Percentiles rank a stretch among this genome's conserved stretches.
These are phyloP conservation scores for Macropodus opercularis DNA, from an alignment of 2,797 vertebrate genomes.

Conservation along the genomic window DNA sequence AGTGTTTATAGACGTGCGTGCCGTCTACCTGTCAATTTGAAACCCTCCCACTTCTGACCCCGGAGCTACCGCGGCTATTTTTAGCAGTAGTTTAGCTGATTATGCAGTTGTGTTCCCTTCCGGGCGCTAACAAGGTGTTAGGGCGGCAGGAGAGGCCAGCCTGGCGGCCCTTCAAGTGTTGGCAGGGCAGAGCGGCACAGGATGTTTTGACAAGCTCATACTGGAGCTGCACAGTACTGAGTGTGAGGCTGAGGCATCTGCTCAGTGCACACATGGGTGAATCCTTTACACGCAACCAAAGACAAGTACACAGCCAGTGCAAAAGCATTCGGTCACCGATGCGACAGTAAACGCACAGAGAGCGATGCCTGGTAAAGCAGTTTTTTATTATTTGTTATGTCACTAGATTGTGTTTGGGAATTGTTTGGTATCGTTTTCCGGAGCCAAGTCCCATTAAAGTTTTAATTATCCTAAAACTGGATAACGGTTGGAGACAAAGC, in stretches of 20 bases:
- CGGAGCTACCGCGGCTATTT: constrained; percentile 53
- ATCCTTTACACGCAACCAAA: constrained; percentile 15
- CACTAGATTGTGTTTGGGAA: constrained; percentile 35
- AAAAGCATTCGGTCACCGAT: constrained; percentile 9
- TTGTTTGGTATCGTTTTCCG: constrained; percentile 29
- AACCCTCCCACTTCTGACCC: constrained; percentile 40
- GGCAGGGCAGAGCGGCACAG: constrained; percentile 40
- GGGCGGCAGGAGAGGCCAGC: constrained; percentile 59
- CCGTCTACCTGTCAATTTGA: constrained; percentile 38
- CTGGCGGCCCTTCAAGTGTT: constrained; percentile 60
- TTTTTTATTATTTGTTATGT: constrained; percentile 28
- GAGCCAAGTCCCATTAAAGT: constrained; percentile 51
- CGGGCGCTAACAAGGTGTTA: constrained; percentile 63
- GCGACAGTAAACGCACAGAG: background rate
- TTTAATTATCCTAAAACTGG: constrained; percentile 53
- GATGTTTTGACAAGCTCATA: constrained; percentile 53
- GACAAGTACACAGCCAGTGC: background rate
- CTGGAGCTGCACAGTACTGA: constrained; percentile 21
- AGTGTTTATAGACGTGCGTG: constrained; percentile 17
- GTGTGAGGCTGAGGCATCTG: constrained; percentile 50
- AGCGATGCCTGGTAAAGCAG: constrained; percentile 8
- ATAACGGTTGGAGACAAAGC: constrained; percentile 26
- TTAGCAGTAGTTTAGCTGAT: constrained; percentile 67
- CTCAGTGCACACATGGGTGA: constrained; percentile 37
- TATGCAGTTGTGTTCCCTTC: constrained; percentile 58